Conservation (phyloP, 2,797 vertebrate species). For the Hoplostethus mediterraneus region DNA sequence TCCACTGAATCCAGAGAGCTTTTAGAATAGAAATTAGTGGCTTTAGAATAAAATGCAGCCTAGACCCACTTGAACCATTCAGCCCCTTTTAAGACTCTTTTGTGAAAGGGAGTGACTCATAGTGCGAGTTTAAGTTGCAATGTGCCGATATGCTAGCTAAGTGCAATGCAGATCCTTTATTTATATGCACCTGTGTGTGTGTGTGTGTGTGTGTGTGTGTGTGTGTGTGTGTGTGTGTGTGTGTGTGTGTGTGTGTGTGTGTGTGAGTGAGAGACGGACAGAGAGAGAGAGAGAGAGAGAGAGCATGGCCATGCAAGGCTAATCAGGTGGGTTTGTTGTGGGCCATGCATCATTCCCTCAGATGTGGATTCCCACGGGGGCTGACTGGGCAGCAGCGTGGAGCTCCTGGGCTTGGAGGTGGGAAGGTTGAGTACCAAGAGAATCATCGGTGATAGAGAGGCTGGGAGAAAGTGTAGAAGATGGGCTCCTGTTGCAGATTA, state of each 20-base stretch:
- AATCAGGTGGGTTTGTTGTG: conserved; percentile 11
- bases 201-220: background rate
- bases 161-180: conserved; percentile 33
- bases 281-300: too few species aligned
- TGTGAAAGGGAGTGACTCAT: conserved; percentile 7
- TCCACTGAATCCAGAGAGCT: background rate
- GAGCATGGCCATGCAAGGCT: conserved; percentile 18
- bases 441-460: too few species aligned
- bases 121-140: conserved; percentile 9
- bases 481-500: background rate
- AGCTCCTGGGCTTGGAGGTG: conserved; percentile 2
- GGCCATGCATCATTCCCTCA: conserved; percentile 24
- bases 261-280: too few species aligned
- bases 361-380: conserved; percentile 8
- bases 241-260: background rate
- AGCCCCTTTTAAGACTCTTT: conserved; percentile 3
- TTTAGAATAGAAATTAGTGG: background rate
- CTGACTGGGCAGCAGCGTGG: background rate
- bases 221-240: background rate
- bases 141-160: background rate
- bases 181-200: conserved; percentile 22
- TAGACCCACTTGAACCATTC: background rate
- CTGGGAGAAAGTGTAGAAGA: too few species aligned
- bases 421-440: conserved; percentile 4
- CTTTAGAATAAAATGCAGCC: conserved; percentile 5